phyloP scores from a whole-genome alignment of 2,113 vertebrate genomes.

The Actinemys pallida region DNA sequence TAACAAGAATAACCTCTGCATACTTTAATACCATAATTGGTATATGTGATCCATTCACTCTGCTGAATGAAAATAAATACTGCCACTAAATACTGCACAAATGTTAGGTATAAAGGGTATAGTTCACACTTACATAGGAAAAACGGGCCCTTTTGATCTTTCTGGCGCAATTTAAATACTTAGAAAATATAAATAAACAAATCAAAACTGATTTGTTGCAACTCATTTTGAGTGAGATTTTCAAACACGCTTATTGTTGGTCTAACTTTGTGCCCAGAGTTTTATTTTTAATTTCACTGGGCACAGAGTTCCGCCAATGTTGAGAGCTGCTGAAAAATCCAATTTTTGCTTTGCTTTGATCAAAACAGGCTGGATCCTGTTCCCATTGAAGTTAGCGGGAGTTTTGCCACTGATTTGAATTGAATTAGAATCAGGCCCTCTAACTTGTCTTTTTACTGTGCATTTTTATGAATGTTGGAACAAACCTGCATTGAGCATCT shows the following conservation, averaged over 20 bases:
- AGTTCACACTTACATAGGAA: background rate
- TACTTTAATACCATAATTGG: conserved; percentile 32
- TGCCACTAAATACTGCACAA: background rate
- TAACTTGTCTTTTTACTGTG: background rate
- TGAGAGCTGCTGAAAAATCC: fast-evolving
- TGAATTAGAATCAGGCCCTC: fast-evolving
- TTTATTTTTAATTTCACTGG: background rate
- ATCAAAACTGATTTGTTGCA: background rate
- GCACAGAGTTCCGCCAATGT: background rate
- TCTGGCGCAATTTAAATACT: background rate
- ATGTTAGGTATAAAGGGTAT: background rate
- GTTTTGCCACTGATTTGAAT: fast-evolving
- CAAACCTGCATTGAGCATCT: fast-evolving
- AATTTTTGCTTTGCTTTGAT: fast-evolving
- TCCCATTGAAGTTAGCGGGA: fast-evolving
- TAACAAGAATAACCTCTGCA: conserved; percentile 27
- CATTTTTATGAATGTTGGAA: background rate
- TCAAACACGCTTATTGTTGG: background rate
- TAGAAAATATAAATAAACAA: background rate
- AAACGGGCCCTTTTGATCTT: background rate
- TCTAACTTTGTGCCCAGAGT: background rate
- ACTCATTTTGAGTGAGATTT: background rate
- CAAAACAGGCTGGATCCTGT: fast-evolving
- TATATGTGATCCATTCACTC: conserved; percentile 48
- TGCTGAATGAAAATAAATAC: background rate